phyloP scores from a whole-genome alignment of 1,140 invertebrate genomes.

The Trachymyrmex cornetzi region DNA sequence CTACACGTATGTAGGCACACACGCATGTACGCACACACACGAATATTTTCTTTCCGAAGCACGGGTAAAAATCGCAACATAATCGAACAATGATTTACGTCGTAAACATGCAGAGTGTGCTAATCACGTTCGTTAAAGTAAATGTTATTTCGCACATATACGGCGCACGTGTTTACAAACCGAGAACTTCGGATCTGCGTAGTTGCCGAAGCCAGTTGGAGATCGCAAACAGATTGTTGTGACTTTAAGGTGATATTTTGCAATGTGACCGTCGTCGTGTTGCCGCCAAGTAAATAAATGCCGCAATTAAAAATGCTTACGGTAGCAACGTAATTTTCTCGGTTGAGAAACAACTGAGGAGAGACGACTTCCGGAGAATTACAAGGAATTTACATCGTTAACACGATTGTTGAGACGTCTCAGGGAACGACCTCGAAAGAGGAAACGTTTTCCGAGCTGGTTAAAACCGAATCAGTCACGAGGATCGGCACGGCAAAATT shows the following conservation, averaged over 20 bases:
- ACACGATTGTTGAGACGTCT: not conserved
- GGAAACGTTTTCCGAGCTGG: not conserved
- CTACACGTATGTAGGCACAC: too few relatives aligned
- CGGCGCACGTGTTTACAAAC: not conserved
- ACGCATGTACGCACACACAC: not conserved
- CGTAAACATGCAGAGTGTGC: not conserved
- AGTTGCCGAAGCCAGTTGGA: not conserved
- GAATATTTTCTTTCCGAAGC: not conserved
- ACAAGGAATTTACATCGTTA: not conserved
- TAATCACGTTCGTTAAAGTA: constrained; percentile 22
- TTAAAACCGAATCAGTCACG: not conserved
- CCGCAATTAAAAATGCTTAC: not conserved
- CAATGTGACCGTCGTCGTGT: not conserved
- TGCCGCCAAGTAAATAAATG: not conserved
- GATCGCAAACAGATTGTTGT: not conserved
- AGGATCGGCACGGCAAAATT: not conserved
- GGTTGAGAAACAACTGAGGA: not conserved
- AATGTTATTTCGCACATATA: constrained; percentile 1
- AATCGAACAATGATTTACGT: constrained; percentile 16
- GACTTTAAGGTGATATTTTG: not conserved
- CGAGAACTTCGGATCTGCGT: constrained; percentile 24
- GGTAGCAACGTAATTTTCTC: not conserved
- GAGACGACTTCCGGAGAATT: not conserved
- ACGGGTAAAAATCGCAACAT: not conserved
- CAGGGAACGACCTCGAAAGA: not conserved